Conservation (phyloP, 2,797 vertebrate genomes). For the Phrynocephalus forsythii region DNA sequence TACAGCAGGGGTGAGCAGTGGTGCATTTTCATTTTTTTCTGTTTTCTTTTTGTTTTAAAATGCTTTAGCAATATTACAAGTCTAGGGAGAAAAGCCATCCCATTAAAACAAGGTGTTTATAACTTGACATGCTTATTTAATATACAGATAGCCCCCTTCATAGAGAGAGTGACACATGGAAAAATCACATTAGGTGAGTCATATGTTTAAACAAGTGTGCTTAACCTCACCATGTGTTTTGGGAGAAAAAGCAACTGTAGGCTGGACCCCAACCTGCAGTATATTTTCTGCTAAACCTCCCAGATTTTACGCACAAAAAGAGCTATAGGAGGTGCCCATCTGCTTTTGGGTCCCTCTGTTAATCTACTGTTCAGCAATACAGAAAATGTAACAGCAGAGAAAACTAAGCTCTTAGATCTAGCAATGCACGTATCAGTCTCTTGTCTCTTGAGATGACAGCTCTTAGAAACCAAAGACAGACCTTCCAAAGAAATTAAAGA, state of each 20-base stretch:
- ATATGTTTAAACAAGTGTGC: neutral
- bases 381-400: fast-evolving
- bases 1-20: neutral
- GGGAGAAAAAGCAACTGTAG: neutral
- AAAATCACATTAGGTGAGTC: too few relatives aligned
- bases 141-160: neutral
- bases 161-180: neutral
- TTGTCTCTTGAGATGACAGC: slow-evolving; percentile 67
- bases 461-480: slow-evolving; percentile 81
- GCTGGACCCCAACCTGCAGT: neutral
- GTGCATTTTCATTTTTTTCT: neutral
- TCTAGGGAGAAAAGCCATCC: neutral
- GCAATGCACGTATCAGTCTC: slow-evolving; percentile 50
- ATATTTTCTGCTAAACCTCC: neutral
- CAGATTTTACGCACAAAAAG: neutral
- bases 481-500: slow-evolving; percentile 93
- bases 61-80: neutral
- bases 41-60: neutral
- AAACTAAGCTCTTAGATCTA: slow-evolving; percentile 45
- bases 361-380: neutral
- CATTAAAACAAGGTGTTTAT: neutral
- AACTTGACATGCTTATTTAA: neutral
- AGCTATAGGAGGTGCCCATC: neutral
- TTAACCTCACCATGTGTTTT: neutral
- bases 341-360: neutral